Percentiles rank a stretch among this genome's conserved stretches.
These are phyloP conservation scores for Sphaeridia pumilis DNA, from an alignment of 2,888 invertebrate species.

Conservation along the genomic window DNA sequence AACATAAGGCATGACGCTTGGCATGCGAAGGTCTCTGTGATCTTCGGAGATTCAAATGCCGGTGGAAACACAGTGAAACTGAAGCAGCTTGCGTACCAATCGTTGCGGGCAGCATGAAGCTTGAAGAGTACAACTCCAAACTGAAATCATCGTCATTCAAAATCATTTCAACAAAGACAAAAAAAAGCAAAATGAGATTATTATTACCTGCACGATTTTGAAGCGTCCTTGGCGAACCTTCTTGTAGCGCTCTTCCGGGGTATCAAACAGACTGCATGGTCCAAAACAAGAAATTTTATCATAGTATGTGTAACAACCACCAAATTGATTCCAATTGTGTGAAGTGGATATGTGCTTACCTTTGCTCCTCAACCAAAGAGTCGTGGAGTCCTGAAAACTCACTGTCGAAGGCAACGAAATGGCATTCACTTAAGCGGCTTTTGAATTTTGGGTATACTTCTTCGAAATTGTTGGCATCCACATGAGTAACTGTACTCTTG, in stretches of 20 bases:
- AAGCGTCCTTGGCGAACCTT: constrained; percentile 40
- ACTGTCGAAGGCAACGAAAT: constrained; percentile 57
- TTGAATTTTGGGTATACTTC: constrained; percentile 47
- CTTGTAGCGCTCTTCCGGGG: constrained; percentile 45
- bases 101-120: constrained; percentile 47
- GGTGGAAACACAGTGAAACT: constrained; percentile 60
- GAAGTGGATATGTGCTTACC: too few species aligned
- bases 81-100: constrained; percentile 50
- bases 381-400: constrained; percentile 55
- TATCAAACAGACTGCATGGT: constrained; percentile 52
- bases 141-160: constrained; percentile 49
- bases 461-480: constrained; percentile 51
- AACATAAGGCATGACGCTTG: constrained; percentile 56
- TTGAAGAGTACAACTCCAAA: constrained; percentile 55
- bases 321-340: too few species aligned
- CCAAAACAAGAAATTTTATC: too few species aligned
- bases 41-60: constrained; percentile 49
- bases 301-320: too few species aligned
- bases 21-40: constrained; percentile 45
- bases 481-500: constrained; percentile 47
- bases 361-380: constrained; percentile 44
- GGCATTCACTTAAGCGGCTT: constrained; percentile 47
- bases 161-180: background rate
- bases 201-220: constrained; percentile 8
- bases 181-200: too few species aligned